Evolutionary conservation across 2,113 vertebrate genomes (phyloP).

Genomic region (Corythornis vintsioides): DNA sequence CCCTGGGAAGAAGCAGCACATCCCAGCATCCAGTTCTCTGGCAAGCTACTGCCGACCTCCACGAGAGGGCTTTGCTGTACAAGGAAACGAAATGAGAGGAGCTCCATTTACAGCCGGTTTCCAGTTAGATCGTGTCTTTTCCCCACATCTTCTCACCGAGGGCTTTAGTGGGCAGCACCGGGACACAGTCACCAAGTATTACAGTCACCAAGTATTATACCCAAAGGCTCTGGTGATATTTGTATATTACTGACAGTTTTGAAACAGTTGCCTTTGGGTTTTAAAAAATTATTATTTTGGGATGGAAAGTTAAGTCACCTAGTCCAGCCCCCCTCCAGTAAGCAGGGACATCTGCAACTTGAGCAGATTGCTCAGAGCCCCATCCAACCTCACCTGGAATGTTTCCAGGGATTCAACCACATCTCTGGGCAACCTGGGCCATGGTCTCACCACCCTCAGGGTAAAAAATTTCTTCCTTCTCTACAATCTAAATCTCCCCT

Average conservation of each 20-base stretch:
- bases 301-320: neutral
- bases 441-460: neutral
- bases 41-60: slow-evolving; percentile 41
- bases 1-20: neutral
- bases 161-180: neutral
- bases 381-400: neutral
- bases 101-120: neutral
- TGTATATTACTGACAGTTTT: fast-evolving
- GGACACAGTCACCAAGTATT: neutral
- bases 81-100: neutral
- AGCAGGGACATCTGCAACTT: neutral
- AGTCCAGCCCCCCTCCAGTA: neutral
- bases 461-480: neutral
- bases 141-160: neutral
- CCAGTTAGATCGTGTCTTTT: fast-evolving
- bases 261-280: neutral
- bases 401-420: neutral
- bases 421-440: neutral
- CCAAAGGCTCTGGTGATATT: neutral
- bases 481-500: neutral
- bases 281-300: neutral
- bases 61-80: slow-evolving; percentile 68
- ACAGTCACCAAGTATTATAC: neutral
- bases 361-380: neutral
- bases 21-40: neutral